Evolutionary conservation across 2,888 invertebrate species (phyloP).

Genomic region (Diabrotica balteata): DNA sequence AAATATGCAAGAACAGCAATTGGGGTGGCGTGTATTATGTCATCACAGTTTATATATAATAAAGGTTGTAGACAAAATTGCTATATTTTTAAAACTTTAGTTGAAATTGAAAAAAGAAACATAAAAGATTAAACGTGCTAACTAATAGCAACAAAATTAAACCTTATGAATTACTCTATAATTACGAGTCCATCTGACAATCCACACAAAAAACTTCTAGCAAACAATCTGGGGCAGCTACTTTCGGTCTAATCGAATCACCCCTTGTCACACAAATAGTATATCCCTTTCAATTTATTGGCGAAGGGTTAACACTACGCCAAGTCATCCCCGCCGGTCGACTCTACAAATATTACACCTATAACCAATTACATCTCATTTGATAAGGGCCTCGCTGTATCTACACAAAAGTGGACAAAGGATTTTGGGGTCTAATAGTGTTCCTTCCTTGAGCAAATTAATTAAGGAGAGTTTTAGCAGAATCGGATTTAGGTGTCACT

Average conservation of each 20-base stretch:
- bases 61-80: no score
- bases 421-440: conserved; percentile 33
- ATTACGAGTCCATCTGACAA: no score
- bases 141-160: no score
- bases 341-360: conserved; percentile 19
- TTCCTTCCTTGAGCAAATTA: conserved; percentile 36
- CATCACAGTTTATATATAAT: no score
- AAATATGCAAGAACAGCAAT: no score
- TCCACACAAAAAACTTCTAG: neutral
- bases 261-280: neutral
- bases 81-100: no score
- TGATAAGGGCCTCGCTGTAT: conserved; percentile 29
- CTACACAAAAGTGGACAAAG: conserved; percentile 29
- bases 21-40: no score
- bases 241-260: conserved; percentile 7
- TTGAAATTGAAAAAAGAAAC: no score
- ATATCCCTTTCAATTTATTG: conserved; percentile 5
- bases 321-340: neutral
- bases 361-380: conserved; percentile 24
- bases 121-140: no score
- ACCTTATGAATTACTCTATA: no score
- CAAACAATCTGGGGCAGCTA: neutral
- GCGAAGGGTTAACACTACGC: conserved; percentile 2
- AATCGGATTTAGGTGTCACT: neutral
- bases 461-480: conserved; percentile 25